Evolutionary conservation across 2,113 vertebrate species (phyloP), one percentile per base, ranked within the genome.

Genomic region (Mastomys natalensis): DNA sequence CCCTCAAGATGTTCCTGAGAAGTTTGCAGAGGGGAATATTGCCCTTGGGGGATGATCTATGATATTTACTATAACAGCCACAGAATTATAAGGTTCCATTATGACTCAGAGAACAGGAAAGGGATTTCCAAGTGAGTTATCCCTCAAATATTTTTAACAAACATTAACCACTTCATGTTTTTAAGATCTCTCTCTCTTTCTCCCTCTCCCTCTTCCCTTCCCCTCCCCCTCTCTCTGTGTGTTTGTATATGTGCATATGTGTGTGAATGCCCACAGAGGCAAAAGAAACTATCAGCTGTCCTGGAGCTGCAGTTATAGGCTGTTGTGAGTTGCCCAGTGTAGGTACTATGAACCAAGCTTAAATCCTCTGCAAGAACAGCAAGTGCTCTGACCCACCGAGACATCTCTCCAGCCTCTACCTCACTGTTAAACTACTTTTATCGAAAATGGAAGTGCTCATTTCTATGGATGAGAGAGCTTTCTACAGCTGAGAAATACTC

Each of bases 221-320:
- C 24, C 6, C 15, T 43, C 4, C 12, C 2, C 6, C 1, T 21
- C 7, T 11, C 0, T 62, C 0, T 19, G 0, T 43, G 0, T 9
- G 31, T 80, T 3, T 80, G 16, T 31, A 15, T 64, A 24, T 45
- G 1, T 21, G 7, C 22, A 22, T 34, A 2, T 37, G 17, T 12
- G 34, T 48, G 48, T 7, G 8, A 34, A 48, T 87, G 62, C 84
- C 40, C 43, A 48, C 84, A 51, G 84, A 51, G 11, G 11, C 62
- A 68, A 34, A 48, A 51, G 17, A 34, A 26, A 51, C 17, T 48
- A 5, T 87, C 62, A 37, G 60, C 43, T 86, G 31, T 68, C 62
- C 62, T 13, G 43, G 62, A 86, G 29, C 60, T 86, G 43, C 7
- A 45, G 16, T 66, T 66, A 31, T 22, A 34, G 8, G 60, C 29